These are phyloP conservation scores for Pseudomugil tenellus DNA, from an alignment of 2,797 vertebrate genomes.

Conservation along the genomic window DNA sequence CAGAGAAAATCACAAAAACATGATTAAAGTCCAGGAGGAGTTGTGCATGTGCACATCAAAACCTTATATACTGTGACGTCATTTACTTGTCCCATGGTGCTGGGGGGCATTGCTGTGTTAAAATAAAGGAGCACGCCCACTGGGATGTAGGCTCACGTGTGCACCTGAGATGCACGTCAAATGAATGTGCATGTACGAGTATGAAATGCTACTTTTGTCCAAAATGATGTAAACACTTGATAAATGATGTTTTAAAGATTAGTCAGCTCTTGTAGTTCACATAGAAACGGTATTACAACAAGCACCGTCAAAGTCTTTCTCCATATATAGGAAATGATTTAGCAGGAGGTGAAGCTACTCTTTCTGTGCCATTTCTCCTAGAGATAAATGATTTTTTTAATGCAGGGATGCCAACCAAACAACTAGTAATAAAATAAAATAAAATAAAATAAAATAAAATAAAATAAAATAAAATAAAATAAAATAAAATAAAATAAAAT, in stretches of 20 bases:
- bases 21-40: not conserved
- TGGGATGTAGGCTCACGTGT: not conserved
- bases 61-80: not conserved
- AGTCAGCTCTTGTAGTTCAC: not conserved
- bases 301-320: not conserved
- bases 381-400: too few relatives aligned
- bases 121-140: too few relatives aligned
- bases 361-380: not conserved
- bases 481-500: too few relatives aligned
- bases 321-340: not conserved
- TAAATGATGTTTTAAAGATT: not conserved
- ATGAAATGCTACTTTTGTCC: not conserved
- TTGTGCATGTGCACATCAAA: not conserved
- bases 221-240: not conserved
- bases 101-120: not conserved
- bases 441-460: too few relatives aligned
- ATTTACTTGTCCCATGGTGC: not conserved
- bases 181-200: not conserved
- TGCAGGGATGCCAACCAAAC: not conserved
- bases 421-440: not conserved
- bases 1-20: not conserved
- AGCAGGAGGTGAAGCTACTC: not conserved
- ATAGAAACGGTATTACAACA: not conserved
- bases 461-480: too few relatives aligned
- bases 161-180: not conserved